phyloP scores from a whole-genome alignment of 2,888 invertebrate species.

The Norana najaformis region DNA sequence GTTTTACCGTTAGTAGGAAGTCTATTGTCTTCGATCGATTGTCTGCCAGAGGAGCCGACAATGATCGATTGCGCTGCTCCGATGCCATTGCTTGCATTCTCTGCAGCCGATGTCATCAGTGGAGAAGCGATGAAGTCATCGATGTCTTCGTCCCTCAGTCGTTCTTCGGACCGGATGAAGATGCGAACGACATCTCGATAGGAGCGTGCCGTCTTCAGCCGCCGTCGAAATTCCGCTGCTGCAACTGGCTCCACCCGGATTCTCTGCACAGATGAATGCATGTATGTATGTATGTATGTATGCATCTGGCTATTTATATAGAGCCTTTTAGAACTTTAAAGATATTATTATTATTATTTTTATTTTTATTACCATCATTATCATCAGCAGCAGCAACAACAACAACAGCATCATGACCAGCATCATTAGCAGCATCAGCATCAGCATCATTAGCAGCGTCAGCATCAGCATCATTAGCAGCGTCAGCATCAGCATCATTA shows the following conservation, averaged over 20 bases:
- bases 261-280: background rate
- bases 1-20: background rate
- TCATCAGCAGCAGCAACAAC: too few relatives aligned
- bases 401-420: too few relatives aligned
- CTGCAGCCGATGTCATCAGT: background rate
- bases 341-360: too few relatives aligned
- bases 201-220: background rate
- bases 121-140: background rate
- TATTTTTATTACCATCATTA: too few relatives aligned
- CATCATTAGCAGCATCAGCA: too few relatives aligned
- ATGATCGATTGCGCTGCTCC: background rate
- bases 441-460: too few relatives aligned
- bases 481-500: too few relatives aligned
- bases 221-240: background rate
- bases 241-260: background rate
- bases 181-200: background rate
- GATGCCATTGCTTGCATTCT: background rate
- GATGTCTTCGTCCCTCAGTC: conserved; percentile 18
- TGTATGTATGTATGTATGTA: too few relatives aligned
- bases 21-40: background rate
- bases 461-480: too few relatives aligned
- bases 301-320: too few relatives aligned
- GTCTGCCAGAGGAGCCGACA: background rate
- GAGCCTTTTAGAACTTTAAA: too few relatives aligned
- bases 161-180: background rate